phyloP scores from a whole-genome alignment of 2,888 invertebrate species.

The Phasia obesa region DNA sequence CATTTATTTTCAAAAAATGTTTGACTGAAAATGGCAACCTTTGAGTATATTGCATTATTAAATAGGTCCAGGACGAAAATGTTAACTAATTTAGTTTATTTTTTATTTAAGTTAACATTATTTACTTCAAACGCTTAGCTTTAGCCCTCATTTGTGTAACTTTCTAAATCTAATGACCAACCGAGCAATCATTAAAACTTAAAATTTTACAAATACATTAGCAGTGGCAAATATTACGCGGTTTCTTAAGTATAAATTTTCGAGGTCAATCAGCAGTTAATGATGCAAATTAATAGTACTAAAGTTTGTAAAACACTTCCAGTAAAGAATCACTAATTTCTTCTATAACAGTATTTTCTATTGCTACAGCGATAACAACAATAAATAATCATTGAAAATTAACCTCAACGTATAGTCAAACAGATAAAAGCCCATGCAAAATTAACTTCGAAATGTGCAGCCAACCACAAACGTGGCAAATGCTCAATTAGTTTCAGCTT shows the following conservation, averaged over 20 bases:
- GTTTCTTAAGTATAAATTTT: constrained; percentile 60
- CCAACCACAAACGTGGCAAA: constrained; percentile 64
- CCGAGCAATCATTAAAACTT: constrained; percentile 4
- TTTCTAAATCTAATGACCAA: constrained; percentile 3
- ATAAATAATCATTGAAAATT: constrained; percentile 45
- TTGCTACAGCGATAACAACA: constrained; percentile 1
- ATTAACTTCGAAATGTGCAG: constrained; percentile 65
- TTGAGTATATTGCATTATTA: no score
- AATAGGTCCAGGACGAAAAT: no score
- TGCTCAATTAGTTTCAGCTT: constrained; percentile 76
- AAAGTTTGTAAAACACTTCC: constrained; percentile 15
- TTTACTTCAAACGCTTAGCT: no score
- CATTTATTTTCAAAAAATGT: no score
- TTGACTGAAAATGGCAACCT: no score
- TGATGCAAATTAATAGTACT: constrained; percentile 67
- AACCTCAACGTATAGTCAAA: constrained; percentile 47
- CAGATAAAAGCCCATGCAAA: constrained; percentile 59
- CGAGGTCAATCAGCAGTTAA: constrained; percentile 77
- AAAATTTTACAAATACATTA: constrained; percentile 10
- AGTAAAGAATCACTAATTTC: background rate
- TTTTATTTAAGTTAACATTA: no score
- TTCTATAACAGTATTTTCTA: constrained; percentile 9
- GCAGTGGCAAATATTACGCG: constrained; percentile 34
- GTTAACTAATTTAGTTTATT: no score
- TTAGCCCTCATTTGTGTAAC: background rate